Percentiles rank a stretch among this genome's conserved stretches.
These are phyloP conservation scores for Proterorhinus semilunaris DNA, from an alignment of 2,113 vertebrate genomes.

Conservation along the genomic window DNA sequence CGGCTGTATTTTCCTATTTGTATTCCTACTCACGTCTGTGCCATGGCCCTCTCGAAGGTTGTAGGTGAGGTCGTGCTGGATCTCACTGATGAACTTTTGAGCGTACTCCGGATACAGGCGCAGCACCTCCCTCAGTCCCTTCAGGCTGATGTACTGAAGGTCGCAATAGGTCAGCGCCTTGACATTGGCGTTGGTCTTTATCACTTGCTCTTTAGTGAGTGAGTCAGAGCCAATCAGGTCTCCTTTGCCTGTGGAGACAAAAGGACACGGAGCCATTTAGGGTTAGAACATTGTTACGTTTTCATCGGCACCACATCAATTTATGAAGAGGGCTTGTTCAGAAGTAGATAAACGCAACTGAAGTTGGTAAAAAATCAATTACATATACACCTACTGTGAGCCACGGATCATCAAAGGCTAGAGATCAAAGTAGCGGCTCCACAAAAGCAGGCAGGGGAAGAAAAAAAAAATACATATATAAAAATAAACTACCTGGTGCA, in stretches of 20 bases:
- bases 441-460: not conserved
- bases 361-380: not conserved
- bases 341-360: constrained; percentile 12
- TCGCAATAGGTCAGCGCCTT: constrained; percentile 85
- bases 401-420: constrained; percentile 11
- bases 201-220: constrained; percentile 80
- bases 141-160: constrained; percentile 83
- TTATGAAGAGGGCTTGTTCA: not conserved
- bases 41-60: constrained; percentile 80
- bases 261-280: not conserved
- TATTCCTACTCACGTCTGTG: constrained; percentile 69
- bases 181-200: constrained; percentile 84
- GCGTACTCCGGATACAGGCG: constrained; percentile 82
- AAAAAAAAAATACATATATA: not conserved
- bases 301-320: not conserved
- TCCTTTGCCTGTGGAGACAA: constrained; percentile 73
- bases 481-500: not conserved
- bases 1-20: not conserved
- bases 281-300: not conserved
- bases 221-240: constrained; percentile 83
- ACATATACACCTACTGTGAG: not conserved
- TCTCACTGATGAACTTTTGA: constrained; percentile 82
- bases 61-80: constrained; percentile 85
- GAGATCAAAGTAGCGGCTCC: not conserved
- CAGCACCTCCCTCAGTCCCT: constrained; percentile 81